phyloP scores from a whole-genome alignment of 1,140 invertebrate genomes.

The Psix sp. region DNA sequence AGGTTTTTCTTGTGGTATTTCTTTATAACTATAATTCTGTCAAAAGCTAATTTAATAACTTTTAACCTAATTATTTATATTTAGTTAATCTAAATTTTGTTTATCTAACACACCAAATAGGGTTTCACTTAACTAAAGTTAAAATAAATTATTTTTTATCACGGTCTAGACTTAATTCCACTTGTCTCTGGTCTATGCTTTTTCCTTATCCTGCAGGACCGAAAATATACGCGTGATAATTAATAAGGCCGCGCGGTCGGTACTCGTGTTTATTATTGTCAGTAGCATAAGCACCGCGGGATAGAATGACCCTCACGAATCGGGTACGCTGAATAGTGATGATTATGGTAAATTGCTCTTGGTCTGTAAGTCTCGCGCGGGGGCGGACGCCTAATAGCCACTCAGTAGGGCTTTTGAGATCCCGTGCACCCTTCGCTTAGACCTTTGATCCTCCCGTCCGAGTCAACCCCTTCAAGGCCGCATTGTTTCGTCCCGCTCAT shows the following conservation, averaged over 20 bases:
- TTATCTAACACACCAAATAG: no score
- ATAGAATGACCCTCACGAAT: conserved; percentile 66
- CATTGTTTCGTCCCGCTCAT: conserved; percentile 65
- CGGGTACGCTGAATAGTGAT: conserved; percentile 71
- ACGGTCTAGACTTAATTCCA: no score
- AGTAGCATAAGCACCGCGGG: conserved; percentile 40
- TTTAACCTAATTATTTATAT: no score
- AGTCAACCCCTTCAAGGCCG: conserved; percentile 69
- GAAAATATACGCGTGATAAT: conserved; percentile 35
- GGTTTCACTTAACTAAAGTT: no score
- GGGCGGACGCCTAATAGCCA: conserved; percentile 71
- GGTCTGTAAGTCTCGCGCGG: conserved; percentile 60
- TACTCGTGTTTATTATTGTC: conserved; percentile 36
- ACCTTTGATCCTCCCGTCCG: conserved; percentile 72
- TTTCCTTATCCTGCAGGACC: conserved; percentile 16
- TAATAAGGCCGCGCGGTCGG: conserved; percentile 14
- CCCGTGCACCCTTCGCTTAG: conserved; percentile 66
- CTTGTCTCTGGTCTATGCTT: background rate
- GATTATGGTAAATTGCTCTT: conserved; percentile 73
- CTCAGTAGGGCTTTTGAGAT: conserved; percentile 71
- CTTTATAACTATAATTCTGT: no score
- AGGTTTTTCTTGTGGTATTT: no score
- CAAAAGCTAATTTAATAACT: no score
- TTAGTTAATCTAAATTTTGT: no score
- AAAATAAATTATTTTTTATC: no score